Evolutionary conservation across 2,113 vertebrate species (phyloP).

Genomic region (Oreochromis aureus): DNA sequence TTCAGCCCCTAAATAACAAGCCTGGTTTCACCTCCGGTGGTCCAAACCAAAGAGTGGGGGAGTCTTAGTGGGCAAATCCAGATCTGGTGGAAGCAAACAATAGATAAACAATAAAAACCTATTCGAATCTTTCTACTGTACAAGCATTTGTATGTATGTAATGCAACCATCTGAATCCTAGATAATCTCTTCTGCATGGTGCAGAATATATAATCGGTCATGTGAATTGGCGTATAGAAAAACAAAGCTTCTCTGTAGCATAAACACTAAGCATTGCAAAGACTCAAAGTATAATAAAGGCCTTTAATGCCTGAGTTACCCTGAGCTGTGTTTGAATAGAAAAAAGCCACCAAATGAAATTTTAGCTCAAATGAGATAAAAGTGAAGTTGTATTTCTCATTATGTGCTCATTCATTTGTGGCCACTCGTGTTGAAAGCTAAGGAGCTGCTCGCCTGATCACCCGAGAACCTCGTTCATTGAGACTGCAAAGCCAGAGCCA

Average conservation of each 20-base stretch:
- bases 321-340: background rate
- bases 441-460: background rate
- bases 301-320: background rate
- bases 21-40: background rate
- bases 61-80: background rate
- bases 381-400: background rate
- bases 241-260: background rate
- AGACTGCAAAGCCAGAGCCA: background rate
- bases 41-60: background rate
- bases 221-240: slow-evolving; percentile 1
- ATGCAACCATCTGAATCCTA: background rate
- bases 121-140: background rate
- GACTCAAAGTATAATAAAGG: background rate
- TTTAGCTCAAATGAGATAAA: background rate
- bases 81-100: background rate
- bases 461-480: background rate
- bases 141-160: background rate
- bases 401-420: background rate
- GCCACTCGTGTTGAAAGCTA: background rate
- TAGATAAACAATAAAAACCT: background rate
- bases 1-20: background rate
- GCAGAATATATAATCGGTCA: background rate
- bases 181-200: background rate
- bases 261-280: background rate
- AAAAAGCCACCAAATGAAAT: background rate